These are phyloP conservation scores for Standfussiana lucernea DNA, from an alignment of 2,888 invertebrate species.

Conservation along the genomic window DNA sequence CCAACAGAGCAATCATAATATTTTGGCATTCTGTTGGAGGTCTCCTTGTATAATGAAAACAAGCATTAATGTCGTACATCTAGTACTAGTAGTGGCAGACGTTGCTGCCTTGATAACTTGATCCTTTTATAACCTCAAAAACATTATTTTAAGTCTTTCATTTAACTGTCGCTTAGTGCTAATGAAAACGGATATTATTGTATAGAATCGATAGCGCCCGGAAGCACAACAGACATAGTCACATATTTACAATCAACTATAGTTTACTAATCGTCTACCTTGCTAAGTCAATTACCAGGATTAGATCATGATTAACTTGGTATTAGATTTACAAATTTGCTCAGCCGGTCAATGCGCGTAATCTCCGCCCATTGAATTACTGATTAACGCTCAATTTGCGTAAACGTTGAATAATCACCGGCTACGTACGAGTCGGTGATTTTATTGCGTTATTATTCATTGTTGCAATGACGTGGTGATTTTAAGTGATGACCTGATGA, in stretches of 20 bases:
- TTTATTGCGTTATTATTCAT: conserved; percentile 41
- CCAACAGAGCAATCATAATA: background rate
- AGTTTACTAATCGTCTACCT: conserved; percentile 56
- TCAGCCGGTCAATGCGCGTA: conserved; percentile 44
- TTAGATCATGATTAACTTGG: conserved; percentile 62
- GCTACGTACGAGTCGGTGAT: conserved; percentile 1
- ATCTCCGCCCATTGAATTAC: conserved; percentile 65
- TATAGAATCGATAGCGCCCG: background rate
- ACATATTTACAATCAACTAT: conserved; percentile 32
- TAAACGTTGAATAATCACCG: conserved; percentile 54
- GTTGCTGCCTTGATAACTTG: background rate
- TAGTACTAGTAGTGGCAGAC: background rate
- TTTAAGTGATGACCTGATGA: conserved; percentile 7
- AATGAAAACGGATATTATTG: background rate
- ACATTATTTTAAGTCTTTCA: background rate
- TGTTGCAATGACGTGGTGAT: conserved; percentile 9
- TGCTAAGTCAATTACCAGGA: conserved; percentile 66
- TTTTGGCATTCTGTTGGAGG: background rate
- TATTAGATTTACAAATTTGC: conserved; percentile 63
- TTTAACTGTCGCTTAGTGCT: background rate
- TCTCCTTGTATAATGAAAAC: background rate
- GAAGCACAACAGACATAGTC: background rate
- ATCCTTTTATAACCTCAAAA: background rate
- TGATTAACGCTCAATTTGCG: conserved; percentile 61
- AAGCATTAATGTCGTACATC: background rate